Conservation (phyloP, 2,888 invertebrate species). For the Acanthococcus lagerstroemiae region DNA sequence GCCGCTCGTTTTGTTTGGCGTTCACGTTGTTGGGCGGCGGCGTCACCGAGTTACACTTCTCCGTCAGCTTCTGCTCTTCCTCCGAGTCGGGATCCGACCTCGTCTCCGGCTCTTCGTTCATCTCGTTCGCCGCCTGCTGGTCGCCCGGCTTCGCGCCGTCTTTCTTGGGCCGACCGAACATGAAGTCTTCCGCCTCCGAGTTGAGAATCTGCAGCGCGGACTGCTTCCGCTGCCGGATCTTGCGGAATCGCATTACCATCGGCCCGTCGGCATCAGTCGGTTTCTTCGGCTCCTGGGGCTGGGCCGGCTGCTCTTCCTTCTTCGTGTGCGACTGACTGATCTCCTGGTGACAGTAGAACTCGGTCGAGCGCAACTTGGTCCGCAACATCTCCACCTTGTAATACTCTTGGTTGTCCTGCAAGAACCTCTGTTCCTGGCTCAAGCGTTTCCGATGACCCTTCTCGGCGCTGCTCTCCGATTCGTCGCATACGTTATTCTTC, state of each 20-base stretch:
- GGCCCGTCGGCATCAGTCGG: conserved; percentile 41
- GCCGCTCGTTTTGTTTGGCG: background rate
- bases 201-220: conserved; percentile 50
- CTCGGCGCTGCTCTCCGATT: background rate
- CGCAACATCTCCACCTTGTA: conserved; percentile 64
- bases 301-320: background rate
- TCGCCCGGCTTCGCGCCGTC: conserved; percentile 21
- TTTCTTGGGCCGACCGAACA: conserved; percentile 58
- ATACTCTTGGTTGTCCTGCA: conserved; percentile 50
- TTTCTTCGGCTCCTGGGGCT: background rate
- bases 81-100: background rate
- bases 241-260: conserved; percentile 63
- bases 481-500: background rate
- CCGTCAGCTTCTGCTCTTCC: background rate
- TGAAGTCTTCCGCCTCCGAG: conserved; percentile 77
- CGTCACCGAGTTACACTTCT: background rate
- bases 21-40: background rate
- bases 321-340: conserved; percentile 5
- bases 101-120: background rate
- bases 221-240: conserved; percentile 50
- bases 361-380: conserved; percentile 54
- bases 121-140: background rate
- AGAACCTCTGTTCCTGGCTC: conserved; percentile 45
- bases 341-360: conserved; percentile 33
- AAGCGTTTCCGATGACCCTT: conserved; percentile 8